Conservation (phyloP, 2,113 vertebrate species). For the Emydura subglobosa region DNA sequence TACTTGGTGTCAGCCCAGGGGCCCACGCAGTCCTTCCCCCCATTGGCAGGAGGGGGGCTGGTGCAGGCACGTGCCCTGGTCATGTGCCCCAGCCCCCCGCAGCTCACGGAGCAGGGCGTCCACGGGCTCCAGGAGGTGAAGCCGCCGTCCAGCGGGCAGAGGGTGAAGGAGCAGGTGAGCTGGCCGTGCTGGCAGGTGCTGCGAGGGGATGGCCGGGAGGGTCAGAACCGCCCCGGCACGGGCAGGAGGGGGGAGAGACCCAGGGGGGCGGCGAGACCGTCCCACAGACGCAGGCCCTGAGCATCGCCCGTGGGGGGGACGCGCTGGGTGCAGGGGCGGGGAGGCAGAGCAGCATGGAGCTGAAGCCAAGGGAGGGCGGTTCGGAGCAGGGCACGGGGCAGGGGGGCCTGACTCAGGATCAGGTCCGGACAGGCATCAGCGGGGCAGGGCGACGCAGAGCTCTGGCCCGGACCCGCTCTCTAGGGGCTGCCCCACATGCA, state of each 20-base stretch:
- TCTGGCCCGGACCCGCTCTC: neutral
- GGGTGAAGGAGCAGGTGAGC: slow-evolving; percentile 82
- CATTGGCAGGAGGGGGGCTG: slow-evolving; percentile 69
- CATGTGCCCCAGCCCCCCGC: slow-evolving; percentile 87
- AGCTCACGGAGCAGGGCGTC: slow-evolving; percentile 85
- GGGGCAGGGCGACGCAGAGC: neutral
- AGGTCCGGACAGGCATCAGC: no score
- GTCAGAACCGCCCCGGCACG: no score
- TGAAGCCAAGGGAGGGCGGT: no score
- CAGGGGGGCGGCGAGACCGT: no score
- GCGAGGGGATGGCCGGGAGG: neutral
- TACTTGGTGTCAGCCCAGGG: slow-evolving; percentile 79
- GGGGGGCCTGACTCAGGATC: no score
- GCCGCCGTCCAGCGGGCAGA: slow-evolving; percentile 77
- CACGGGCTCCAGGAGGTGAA: slow-evolving; percentile 83
- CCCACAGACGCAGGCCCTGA: neutral
- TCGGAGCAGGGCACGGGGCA: no score
- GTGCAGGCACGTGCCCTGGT: slow-evolving; percentile 80
- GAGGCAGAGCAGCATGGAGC: no score
- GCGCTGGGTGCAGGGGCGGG: no score
- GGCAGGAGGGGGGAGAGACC: no score
- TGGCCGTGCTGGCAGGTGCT: slow-evolving; percentile 83
- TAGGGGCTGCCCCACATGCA: no score
- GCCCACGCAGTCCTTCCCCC: slow-evolving; percentile 81
- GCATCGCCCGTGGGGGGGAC: neutral